A percentile compares a stretch with the other conserved stretches of the same genome.
phyloP scores from a whole-genome alignment of 2,113 vertebrate genomes.

The Furnarius figulus region DNA sequence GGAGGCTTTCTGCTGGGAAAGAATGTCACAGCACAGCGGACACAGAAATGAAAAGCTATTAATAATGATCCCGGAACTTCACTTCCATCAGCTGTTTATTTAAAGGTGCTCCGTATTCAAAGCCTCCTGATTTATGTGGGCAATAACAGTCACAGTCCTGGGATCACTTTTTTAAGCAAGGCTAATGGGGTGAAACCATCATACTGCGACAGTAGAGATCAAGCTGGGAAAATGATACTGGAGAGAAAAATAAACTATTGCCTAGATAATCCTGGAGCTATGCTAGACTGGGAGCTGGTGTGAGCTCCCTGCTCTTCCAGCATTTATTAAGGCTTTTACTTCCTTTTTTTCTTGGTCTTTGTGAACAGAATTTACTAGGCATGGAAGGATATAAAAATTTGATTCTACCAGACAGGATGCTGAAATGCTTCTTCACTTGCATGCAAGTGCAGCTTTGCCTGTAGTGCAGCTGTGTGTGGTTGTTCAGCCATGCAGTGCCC shows the following conservation, averaged over 20 bases:
- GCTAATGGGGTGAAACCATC: slow-evolving; percentile 81
- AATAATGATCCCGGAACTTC: slow-evolving; percentile 83
- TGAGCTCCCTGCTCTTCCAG: slow-evolving; percentile 20
- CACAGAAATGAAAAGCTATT: slow-evolving; percentile 83
- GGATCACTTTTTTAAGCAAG: slow-evolving; percentile 78
- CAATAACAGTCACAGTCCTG: slow-evolving; percentile 73
- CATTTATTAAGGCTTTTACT: slow-evolving; percentile 49
- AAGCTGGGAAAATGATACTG: slow-evolving; percentile 73
- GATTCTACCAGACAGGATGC: background rate
- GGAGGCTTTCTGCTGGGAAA: slow-evolving; percentile 77
- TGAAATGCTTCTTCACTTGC: slow-evolving; percentile 22
- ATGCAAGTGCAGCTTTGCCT: background rate
- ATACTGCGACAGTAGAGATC: slow-evolving; percentile 68
- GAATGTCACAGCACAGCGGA: slow-evolving; percentile 82
- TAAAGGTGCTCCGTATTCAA: slow-evolving; percentile 81
- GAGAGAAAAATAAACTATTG: slow-evolving; percentile 66
- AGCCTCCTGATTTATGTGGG: slow-evolving; percentile 82
- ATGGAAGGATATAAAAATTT: slow-evolving; percentile 39
- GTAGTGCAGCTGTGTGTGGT: background rate
- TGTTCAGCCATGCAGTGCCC: background rate
- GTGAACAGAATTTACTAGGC: slow-evolving; percentile 36
- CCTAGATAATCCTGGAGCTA: slow-evolving; percentile 53
- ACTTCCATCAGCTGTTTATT: slow-evolving; percentile 85
- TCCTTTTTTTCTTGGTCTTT: background rate
- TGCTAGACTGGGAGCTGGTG: slow-evolving; percentile 11